Evolutionary conservation across 1,140 invertebrate genomes (phyloP), one percentile per base, ranked within the genome.

Genomic region (Melitaea cinxia): DNA sequence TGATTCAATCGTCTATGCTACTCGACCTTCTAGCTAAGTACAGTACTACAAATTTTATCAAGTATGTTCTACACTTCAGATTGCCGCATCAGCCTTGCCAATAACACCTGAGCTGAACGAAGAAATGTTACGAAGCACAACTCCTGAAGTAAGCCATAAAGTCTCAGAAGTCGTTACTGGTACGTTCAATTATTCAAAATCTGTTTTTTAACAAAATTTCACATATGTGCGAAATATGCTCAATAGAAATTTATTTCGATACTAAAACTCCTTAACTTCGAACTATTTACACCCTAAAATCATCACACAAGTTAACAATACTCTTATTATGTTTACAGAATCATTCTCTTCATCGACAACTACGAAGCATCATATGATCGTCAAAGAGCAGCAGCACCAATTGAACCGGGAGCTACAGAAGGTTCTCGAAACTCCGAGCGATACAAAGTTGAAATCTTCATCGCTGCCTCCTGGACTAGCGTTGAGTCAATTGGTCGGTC

Each of bases 21-120:
- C n/a, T n/a, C n/a, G n/a, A n/a, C n/a, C n/a, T n/a, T n/a, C n/a
- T n/a, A n/a, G 26, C 3, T 28, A 28, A 28, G 26, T 7, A 28
- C 26, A 10, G 5, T 1, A 33, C 35, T 54, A 30, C 35, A 55
- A 21, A 4, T 57, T 1, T 19, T 17, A 21, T 12, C 26, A 17
- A 23, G 39, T 17, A 45, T 56, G 19, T 70, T 75, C 65, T 57
- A 88, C 37, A 77, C 87, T 78, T 54, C 90, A 78, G 91, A 88
- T 78, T 87, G 82, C 78, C 76, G 76, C 88, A 42, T 83, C 91
- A 68, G 92, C 91, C 63, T 84, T 94, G 75, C 92, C 93, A 66
- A 94, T 94, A 65, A 95, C 94, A 63, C 94, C 94, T 52, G 94
- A 95, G 92, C 93, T 94, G 42, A 95, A 95, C 78, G 94, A 95